These are phyloP conservation scores for Tipula confusa DNA, from an alignment of 2,888 invertebrate genomes.

Conservation along the genomic window DNA sequence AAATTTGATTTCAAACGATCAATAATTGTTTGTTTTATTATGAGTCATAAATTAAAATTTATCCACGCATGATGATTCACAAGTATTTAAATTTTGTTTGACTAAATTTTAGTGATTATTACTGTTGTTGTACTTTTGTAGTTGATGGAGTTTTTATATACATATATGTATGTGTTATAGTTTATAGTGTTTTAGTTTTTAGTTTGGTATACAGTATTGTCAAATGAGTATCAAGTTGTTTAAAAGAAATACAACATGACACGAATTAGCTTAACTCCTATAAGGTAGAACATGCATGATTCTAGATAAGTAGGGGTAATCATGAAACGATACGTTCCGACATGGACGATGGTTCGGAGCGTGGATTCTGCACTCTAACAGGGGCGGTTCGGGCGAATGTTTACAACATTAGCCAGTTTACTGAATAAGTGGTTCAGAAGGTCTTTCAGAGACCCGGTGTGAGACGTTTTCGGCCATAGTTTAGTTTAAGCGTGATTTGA, in stretches of 20 bases:
- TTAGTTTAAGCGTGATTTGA: no score
- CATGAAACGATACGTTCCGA: no score
- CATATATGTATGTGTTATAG: not conserved
- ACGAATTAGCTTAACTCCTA: not conserved
- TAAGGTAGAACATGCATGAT: not conserved
- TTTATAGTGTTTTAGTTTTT: no score
- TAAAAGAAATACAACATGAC: not conserved
- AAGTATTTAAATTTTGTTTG: not conserved
- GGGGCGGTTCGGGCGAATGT: no score
- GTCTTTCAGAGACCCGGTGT: no score
- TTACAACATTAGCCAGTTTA: no score
- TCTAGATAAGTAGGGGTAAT: not conserved
- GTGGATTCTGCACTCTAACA: no score
- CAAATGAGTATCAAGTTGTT: not conserved
- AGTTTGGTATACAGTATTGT: not conserved
- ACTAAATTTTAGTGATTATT: not conserved
- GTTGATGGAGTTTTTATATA: no score
- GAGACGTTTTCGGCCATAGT: no score
- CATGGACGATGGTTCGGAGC: no score
- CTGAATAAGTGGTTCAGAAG: no score
- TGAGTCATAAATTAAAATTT: not conserved
- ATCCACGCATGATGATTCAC: constrained; percentile 20
- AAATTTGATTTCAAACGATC: not conserved
- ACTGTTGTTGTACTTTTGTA: not conserved
- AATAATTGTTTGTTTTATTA: constrained; percentile 12